Conservation (phyloP, 2,113 vertebrate genomes). For the Sardina pilchardus region DNA sequence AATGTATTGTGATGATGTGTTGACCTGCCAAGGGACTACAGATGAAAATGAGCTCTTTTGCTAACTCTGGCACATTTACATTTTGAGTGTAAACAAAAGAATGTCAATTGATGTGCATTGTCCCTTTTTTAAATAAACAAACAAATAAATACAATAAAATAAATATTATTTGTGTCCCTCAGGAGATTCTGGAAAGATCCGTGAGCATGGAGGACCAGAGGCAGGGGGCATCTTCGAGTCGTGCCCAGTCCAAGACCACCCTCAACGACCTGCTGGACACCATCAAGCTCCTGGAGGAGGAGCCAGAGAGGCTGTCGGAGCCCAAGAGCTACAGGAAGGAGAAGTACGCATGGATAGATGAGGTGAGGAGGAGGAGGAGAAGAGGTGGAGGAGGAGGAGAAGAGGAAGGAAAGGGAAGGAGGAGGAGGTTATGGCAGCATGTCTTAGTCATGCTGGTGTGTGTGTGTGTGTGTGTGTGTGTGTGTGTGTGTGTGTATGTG, state of each 20-base stretch:
- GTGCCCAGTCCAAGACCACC: conserved; percentile 76
- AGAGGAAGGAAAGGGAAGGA: no score
- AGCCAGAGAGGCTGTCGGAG: conserved; percentile 75
- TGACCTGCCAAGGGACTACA: no score
- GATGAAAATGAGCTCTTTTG: no score
- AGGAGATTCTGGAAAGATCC: conserved; percentile 69
- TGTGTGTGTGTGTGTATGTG: background rate
- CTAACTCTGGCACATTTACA: no score
- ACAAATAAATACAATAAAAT: no score
- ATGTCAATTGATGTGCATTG: no score
- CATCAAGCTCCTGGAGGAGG: conserved; percentile 83
- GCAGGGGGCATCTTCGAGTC: conserved; percentile 52
- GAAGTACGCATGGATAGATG: conserved; percentile 80
- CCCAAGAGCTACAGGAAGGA: conserved; percentile 74
- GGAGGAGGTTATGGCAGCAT: background rate
- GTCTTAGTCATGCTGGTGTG: background rate
- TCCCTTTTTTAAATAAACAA: no score
- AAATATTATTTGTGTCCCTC: background rate
- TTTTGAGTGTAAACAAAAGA: no score
- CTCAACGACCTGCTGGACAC: conserved; percentile 88
- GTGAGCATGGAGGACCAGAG: conserved; percentile 67
- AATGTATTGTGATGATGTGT: no score
- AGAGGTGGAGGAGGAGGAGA: no score
- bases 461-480: background rate
- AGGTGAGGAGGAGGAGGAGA: conserved; percentile 64